Conservation (phyloP, 2,888 invertebrate genomes). For the Unio delphinus region DNA sequence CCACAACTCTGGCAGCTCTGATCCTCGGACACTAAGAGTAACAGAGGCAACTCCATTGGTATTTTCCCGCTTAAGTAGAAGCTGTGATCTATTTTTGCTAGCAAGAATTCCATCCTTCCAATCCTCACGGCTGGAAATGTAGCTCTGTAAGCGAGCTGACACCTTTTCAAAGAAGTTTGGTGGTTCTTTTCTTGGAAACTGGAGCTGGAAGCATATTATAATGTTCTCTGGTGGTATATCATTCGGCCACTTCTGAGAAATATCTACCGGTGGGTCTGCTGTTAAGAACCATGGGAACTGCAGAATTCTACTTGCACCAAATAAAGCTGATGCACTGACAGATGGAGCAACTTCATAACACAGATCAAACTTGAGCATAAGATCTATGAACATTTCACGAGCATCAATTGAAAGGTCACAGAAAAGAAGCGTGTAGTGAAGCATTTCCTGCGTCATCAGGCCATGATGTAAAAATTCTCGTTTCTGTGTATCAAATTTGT, state of each 20-base stretch:
- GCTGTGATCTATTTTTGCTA: constrained; percentile 41
- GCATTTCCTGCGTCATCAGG: constrained; percentile 55
- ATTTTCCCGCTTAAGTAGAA: constrained; percentile 44
- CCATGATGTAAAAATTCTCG: constrained; percentile 53
- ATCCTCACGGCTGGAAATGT: constrained; percentile 50
- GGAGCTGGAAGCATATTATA: constrained; percentile 45
- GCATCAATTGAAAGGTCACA: constrained; percentile 52
- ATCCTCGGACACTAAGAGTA: constrained; percentile 52
- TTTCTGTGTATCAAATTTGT: constrained; percentile 49
- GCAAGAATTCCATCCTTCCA: constrained; percentile 64
- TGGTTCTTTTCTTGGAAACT: constrained; percentile 53
- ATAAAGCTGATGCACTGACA: constrained; percentile 32
- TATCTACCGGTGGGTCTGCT: constrained; percentile 37
- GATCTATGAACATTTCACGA: constrained; percentile 55
- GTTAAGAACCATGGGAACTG: constrained; percentile 64
- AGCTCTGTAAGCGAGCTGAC: constrained; percentile 55
- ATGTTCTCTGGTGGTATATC: constrained; percentile 35
- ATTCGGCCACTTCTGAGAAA: constrained; percentile 48
- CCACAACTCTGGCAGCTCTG: constrained; percentile 62
- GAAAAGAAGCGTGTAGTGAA: constrained; percentile 54
- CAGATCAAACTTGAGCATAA: constrained; percentile 64
- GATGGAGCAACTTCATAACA: constrained; percentile 57
- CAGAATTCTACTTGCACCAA: constrained; percentile 47
- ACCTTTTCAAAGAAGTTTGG: constrained; percentile 65
- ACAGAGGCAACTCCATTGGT: constrained; percentile 36